These are phyloP conservation scores for Metalampra italica DNA, from an alignment of 2,888 invertebrate genomes.

Conservation along the genomic window DNA sequence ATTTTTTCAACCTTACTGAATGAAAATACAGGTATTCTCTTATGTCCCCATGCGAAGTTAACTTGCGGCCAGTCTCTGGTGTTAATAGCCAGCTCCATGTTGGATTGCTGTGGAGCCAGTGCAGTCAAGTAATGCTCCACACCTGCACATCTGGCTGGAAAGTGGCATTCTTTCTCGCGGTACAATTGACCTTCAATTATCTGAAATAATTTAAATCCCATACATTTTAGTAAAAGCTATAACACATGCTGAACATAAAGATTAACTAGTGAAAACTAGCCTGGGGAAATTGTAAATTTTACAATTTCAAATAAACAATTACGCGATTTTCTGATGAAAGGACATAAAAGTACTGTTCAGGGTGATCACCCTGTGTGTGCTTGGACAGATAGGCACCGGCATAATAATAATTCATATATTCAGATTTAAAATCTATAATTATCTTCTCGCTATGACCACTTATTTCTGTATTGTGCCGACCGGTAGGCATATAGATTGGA, in stretches of 20 bases:
- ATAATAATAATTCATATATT: too few species aligned
- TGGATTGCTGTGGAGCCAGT: constrained; percentile 83
- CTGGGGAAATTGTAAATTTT: too few species aligned
- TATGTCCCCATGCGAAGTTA: constrained; percentile 77
- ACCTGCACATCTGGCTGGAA: constrained; percentile 94
- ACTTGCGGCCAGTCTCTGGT: constrained; percentile 96
- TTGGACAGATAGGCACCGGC: too few species aligned
- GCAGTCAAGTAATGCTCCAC: constrained; percentile 91
- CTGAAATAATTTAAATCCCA: constrained; percentile 79
- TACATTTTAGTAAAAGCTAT: not conserved
- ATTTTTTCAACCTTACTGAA: constrained; percentile 97
- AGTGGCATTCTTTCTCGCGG: constrained; percentile 91
- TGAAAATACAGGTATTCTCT: constrained; percentile 91
- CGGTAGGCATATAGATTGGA: too few species aligned
- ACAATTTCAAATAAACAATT: too few species aligned
- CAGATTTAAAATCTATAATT: too few species aligned
- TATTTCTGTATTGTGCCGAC: too few species aligned
- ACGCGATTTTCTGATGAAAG: too few species aligned
- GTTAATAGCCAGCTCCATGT: constrained; percentile 93
- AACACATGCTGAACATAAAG: too few species aligned
- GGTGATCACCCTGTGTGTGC: too few species aligned
- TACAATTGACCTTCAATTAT: constrained; percentile 89
- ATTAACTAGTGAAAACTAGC: not conserved
- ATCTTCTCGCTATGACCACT: too few species aligned
- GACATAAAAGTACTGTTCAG: too few species aligned